Percentiles rank a stretch among this genome's conserved stretches.
Evolutionary conservation across 2,797 vertebrate genomes (phyloP).

Genomic region (Aplochiton taeniatus): DNA sequence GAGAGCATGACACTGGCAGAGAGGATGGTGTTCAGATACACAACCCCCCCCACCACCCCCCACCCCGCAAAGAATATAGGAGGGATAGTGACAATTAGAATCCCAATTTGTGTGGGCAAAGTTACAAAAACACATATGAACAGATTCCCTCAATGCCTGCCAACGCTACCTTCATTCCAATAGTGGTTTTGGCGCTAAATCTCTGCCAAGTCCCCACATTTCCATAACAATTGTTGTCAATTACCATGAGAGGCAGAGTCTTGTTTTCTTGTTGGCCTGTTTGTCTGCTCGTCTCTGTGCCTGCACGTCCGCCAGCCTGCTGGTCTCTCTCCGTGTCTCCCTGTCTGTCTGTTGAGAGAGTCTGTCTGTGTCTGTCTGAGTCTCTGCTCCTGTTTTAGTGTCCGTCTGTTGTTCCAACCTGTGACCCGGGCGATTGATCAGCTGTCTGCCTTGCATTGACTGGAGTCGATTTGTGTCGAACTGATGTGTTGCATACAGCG

Average conservation of each 20-base stretch:
- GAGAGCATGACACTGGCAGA: not conserved
- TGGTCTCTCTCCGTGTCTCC: too few species aligned
- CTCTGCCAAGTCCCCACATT: slow-evolving; percentile 30
- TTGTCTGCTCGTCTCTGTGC: too few species aligned
- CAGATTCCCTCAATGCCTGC: slow-evolving; percentile 3
- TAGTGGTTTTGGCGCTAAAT: slow-evolving; percentile 24
- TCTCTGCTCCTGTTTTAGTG: too few species aligned
- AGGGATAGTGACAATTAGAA: slow-evolving; percentile 7
- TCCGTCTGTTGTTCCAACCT: too few species aligned
- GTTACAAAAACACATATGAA: not conserved
- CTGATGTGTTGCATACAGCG: too few species aligned
- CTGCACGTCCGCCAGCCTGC: too few species aligned
- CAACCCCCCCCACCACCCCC: too few species aligned
- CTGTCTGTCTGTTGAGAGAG: not conserved
- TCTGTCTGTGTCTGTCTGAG: too few species aligned
- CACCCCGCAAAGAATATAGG: not conserved
- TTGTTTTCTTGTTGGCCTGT: slow-evolving; percentile 8
- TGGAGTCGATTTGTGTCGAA: too few species aligned
- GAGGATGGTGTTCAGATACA: not conserved
- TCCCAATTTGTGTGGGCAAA: not conserved
- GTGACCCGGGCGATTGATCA: too few species aligned
- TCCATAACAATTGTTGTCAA: slow-evolving; percentile 33
- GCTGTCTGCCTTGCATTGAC: too few species aligned
- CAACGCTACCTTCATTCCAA: not conserved
- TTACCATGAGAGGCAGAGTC: slow-evolving; percentile 21